Conservation (phyloP, 2,113 vertebrate species). For the Gasterosteus aculeatus region DNA sequence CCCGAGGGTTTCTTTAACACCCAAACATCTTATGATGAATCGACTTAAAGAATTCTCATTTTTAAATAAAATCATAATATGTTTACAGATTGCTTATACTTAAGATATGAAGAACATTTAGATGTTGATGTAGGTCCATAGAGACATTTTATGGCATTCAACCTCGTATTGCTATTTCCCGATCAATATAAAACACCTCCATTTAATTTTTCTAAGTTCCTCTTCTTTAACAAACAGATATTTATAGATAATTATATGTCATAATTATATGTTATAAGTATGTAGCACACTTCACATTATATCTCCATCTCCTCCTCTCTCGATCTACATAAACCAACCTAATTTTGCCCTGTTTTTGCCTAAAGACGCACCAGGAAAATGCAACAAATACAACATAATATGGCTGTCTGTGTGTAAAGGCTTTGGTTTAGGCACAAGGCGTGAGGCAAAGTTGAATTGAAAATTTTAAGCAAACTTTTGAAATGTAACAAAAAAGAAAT, state of each 20-base stretch:
- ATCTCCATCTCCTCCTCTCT: slow-evolving; percentile 4
- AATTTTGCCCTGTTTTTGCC: slow-evolving; percentile 5
- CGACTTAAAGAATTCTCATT: neutral
- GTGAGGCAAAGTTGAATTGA: no score
- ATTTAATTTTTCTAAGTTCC: no score
- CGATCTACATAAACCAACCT: slow-evolving; percentile 10
- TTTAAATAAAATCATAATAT: neutral
- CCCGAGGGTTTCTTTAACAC: neutral
- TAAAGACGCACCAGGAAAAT: slow-evolving; percentile 22
- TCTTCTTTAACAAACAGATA: neutral
- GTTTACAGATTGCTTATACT: neutral
- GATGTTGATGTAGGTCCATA: neutral
- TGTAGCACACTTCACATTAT: neutral
- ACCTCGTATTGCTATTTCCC: slow-evolving; percentile 7
- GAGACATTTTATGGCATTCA: slow-evolving; percentile 24
- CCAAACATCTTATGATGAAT: neutral
- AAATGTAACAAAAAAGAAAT: no score
- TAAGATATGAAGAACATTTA: neutral
- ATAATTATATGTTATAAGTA: no score
- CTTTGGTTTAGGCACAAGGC: slow-evolving; percentile 10
- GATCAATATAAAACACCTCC: slow-evolving; percentile 41
- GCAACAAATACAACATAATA: slow-evolving; percentile 16
- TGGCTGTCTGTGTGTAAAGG: slow-evolving; percentile 11
- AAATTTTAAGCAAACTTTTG: no score
- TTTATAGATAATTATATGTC: no score